Base-by-base conservation (phyloP, 1,140 invertebrate species). In the Paramacrobiotus metropolitanus region DNA sequence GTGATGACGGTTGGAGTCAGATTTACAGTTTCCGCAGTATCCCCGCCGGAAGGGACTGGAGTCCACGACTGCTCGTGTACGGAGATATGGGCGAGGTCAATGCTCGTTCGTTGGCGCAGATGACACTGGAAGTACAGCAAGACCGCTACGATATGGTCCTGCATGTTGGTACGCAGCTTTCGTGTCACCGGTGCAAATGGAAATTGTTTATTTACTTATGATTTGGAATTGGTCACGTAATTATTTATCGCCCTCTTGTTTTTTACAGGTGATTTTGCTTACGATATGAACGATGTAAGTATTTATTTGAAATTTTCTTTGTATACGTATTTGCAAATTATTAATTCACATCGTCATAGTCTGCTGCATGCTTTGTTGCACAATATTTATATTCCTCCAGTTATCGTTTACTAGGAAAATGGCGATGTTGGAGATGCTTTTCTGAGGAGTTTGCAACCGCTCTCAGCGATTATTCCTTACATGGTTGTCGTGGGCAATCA, bases 401-500 rank as follows among this genome's bases (percentile, higher is more conserved):
- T 64, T 62, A 59, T 45, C 21, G 60, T 30, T 67, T 61, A 62
- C 15, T 55, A 44, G 34, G 3, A n/a, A 44, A 61, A 44, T 28
- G 24, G 1, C 1, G 34, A 61, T 55, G 61, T 87, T 59, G 89
- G 89, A 0, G 86, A 93, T 75, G 80, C 83, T 71, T 94, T 91
- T 73, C 90, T 93, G 86, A 77, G 81, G 30, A 84, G 87, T 75
- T 83, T 94, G 64, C 80, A 92, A 74, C 78, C 83, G 1, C 76
- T 92, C 55, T 86, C 90, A 48, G 85, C 84, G 30, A 82, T 83
- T 72, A 75, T 91, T 61, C 88, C 89, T 0, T 94, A 94, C 70
- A 91, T 91, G 87, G 85, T 85, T 1, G 84, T 84, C 66, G 82
- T 85, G 60, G 89, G 88, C 55, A 94, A 94, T 73, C 89, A 93